Evolutionary conservation across 2,888 invertebrate species (phyloP), one percentile per base, ranked within the genome.

Genomic region (Diogma glabrata): DNA sequence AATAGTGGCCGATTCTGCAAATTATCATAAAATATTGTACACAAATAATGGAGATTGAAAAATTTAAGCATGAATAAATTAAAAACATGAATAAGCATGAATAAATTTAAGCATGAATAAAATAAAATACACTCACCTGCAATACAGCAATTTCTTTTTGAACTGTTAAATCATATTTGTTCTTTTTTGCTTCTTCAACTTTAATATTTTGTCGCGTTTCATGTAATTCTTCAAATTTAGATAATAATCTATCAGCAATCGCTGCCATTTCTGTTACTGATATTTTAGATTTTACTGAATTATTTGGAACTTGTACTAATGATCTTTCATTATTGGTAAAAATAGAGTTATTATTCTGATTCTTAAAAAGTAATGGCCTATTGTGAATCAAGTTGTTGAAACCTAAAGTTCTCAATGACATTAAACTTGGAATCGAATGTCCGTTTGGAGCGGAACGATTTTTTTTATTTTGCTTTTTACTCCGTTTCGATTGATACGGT

Each of bases 111-210:
- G 9, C 6, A 24, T 24, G 9, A 24, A 7, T 7, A 7, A 24
- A 16, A 36, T 14, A 14, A 14, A 7, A 36, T 24, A 24, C 9
- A 24, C 8, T 36, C 8, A 36, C 36, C 8, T 36, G 36, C 8
- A 48, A 33, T 7, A 22, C 10, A 14, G 48, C 30, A 8, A 48
- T 30, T 19, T 48, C 30, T 14, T 30, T 33, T 30, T 48, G 48
- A 14, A 48, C 33, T 7, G 23, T 30, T 33, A 48, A 22, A 30
- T 48, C 33, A 14, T 48, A 48, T 48, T 48, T 48, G 8, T 14
- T 14, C 8, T n/a, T 48, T 20, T 33, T 48, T 7, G n/a, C 30
- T 16, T 46, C 16, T 46, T 22, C 46, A 14, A 43, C 43, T 43
- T 43, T 43, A 22, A 43, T 43, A 43, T 23, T 43, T 43, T 43